phyloP scores from a whole-genome alignment of 2,113 vertebrate species.

The Pterocles orientalis region DNA sequence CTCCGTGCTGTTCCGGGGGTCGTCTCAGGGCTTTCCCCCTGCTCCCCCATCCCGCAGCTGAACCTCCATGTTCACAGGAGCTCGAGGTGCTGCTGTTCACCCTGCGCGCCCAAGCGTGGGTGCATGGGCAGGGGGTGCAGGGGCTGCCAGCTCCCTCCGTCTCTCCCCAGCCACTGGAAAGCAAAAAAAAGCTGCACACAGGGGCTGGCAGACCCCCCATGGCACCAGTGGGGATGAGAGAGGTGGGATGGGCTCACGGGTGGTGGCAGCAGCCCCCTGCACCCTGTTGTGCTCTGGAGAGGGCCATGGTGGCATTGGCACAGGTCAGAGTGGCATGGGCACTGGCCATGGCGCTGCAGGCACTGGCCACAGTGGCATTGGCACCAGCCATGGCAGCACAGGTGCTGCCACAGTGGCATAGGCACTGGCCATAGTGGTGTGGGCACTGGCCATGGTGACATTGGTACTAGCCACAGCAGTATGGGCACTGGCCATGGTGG shows the following conservation, averaged over 20 bases:
- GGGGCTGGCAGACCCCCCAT: neutral
- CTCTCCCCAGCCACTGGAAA: neutral
- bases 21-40: neutral
- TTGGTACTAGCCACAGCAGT: no score
- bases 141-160: neutral
- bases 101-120: neutral
- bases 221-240: neutral
- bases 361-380: neutral
- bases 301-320: neutral
- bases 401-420: rapidly evolving
- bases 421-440: neutral
- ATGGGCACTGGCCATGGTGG: no score
- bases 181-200: neutral
- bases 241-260: neutral
- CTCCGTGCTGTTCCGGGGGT: rapidly evolving
- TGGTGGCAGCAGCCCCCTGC: neutral
- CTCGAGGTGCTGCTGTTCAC: neutral
- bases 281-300: neutral
- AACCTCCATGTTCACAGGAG: neutral
- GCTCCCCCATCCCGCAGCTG: neutral
- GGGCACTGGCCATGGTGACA: rapidly evolving
- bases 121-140: neutral
- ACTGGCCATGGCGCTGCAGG: no score
- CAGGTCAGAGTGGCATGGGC: rapidly evolving
- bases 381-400: no score